Conservation (phyloP, 2,888 invertebrate species). For the Ectropis crepuscularia region DNA sequence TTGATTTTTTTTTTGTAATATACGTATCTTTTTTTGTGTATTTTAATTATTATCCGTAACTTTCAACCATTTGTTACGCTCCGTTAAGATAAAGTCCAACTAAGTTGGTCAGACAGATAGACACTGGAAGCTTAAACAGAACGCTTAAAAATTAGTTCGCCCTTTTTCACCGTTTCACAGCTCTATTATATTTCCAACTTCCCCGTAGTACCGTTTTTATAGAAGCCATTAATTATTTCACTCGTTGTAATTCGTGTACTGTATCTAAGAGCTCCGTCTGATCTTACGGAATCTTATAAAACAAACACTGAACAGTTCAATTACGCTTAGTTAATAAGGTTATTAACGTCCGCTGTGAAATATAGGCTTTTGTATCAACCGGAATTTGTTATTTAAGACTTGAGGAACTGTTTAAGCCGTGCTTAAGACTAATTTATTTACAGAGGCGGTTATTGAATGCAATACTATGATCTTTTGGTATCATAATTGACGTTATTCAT, state of each 20-base stretch:
- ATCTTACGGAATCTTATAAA: constrained; percentile 19
- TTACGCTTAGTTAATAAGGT: constrained; percentile 14
- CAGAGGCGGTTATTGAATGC: too few species aligned
- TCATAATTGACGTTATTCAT: too few species aligned
- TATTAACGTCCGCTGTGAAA: constrained; percentile 11
- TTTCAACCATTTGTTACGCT: too few species aligned
- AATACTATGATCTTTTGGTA: too few species aligned
- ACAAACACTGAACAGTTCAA: constrained; percentile 14
- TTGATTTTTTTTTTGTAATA: too few species aligned
- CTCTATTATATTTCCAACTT: constrained; percentile 1
- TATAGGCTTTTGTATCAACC: constrained; percentile 7
- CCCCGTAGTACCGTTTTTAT: constrained; percentile 18
- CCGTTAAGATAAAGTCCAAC: too few species aligned
- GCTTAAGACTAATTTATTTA: too few species aligned
- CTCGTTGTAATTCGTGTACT: constrained; percentile 11
- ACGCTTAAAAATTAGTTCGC: too few species aligned
- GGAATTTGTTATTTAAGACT: constrained; percentile 3
- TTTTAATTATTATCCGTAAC: too few species aligned
- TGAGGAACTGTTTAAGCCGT: not conserved
- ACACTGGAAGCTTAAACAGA: too few species aligned
- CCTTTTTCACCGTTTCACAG: not conserved
- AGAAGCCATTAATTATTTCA: constrained; percentile 21
- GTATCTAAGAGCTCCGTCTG: constrained; percentile 3
- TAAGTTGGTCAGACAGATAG: too few species aligned
- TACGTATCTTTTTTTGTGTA: too few species aligned